Conservation (phyloP, 2,797 vertebrate genomes). For the Spatula clypeata region DNA sequence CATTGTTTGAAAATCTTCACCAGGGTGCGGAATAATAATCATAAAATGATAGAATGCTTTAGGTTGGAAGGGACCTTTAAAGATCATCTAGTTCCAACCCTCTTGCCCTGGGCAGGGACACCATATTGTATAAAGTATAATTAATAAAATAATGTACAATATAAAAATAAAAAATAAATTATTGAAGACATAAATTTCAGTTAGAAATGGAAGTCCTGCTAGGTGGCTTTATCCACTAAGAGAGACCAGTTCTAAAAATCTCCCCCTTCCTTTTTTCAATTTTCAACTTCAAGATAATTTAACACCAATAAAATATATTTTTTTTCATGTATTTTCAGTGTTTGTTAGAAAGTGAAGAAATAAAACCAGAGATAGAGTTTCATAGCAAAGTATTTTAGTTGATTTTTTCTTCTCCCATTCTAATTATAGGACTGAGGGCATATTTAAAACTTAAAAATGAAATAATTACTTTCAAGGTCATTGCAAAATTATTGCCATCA, state of each 20-base stretch:
- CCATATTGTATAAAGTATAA: not conserved
- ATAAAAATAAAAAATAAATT: not conserved
- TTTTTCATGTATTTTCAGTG: not conserved
- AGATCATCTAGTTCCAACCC: not conserved
- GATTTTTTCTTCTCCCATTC: not conserved
- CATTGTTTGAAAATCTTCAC: not conserved
- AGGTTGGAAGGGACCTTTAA: not conserved
- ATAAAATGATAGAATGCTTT: not conserved
- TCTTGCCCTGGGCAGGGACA: not conserved
- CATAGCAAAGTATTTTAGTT: not conserved
- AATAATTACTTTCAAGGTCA: not conserved
- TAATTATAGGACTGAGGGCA: not conserved
- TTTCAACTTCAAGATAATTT: not conserved
- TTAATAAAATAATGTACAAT: not conserved
- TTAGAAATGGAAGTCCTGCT: not conserved
- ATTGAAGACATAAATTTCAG: not conserved
- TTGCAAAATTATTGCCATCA: not conserved
- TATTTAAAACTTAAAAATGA: not conserved
- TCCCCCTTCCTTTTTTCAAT: not conserved
- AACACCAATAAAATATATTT: not conserved
- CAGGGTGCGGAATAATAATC: not conserved
- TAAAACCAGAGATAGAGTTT: not conserved
- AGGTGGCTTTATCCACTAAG: not conserved
- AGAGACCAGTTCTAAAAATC: not conserved
- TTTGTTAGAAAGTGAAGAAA: not conserved